These are phyloP conservation scores for Heliconius himera DNA, from an alignment of 1,140 invertebrate species.

Conservation along the genomic window DNA sequence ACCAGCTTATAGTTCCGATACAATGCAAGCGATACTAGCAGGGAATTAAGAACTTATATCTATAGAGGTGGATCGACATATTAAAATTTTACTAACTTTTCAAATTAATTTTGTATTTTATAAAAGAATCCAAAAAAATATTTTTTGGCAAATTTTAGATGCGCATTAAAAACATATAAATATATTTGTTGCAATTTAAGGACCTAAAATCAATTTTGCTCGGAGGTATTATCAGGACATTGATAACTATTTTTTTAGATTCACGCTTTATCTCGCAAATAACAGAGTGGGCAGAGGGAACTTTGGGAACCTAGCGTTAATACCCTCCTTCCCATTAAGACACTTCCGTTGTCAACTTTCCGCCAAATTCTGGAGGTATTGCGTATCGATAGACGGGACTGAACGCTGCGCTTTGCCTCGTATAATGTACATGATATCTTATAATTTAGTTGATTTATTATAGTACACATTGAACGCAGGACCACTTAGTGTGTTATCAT, in stretches of 20 bases:
- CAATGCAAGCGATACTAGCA: conserved; percentile 11
- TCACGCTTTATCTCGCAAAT: background rate
- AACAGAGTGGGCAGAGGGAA: background rate
- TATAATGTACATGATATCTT: too few species aligned
- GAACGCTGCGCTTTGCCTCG: background rate
- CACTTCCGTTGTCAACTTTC: background rate
- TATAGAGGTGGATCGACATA: conserved; percentile 28
- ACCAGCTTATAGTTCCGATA: conserved; percentile 4
- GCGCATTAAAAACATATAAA: too few species aligned
- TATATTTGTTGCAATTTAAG: too few species aligned
- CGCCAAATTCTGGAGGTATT: background rate
- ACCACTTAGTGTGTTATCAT: too few species aligned
- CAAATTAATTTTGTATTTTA: conserved; percentile 2
- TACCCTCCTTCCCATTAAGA: background rate
- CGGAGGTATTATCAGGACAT: too few species aligned
- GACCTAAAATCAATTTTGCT: too few species aligned
- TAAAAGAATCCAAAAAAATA: background rate
- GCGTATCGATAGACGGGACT: background rate
- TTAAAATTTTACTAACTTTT: conserved; percentile 1
- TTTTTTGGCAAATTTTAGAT: too few species aligned
- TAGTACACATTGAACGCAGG: too few species aligned
- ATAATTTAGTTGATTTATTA: too few species aligned
- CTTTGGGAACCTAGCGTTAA: background rate
- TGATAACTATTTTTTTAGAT: too few species aligned
- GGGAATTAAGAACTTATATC: conserved; percentile 13